These are phyloP conservation scores for Nomada fabriciana DNA, from an alignment of 2,888 invertebrate species.

Conservation along the genomic window DNA sequence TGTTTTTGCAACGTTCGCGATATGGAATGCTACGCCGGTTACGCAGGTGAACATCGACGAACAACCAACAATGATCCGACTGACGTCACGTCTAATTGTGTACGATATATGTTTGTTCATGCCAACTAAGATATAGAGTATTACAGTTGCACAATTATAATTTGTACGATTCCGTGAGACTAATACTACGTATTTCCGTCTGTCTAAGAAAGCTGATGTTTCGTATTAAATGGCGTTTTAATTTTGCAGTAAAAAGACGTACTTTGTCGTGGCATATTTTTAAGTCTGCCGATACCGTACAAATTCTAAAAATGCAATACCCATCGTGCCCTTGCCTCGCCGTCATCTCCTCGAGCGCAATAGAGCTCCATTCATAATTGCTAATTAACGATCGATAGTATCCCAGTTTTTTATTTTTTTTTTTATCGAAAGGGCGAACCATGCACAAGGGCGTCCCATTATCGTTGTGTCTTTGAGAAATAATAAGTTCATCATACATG, in stretches of 20 bases:
- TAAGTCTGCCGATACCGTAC: not conserved
- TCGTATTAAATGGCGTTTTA: not conserved
- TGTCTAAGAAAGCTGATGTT: too few relatives aligned
- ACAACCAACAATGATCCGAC: constrained; percentile 29
- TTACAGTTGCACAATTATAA: constrained; percentile 1
- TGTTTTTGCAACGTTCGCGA: not conserved
- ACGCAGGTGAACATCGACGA: constrained; percentile 49
- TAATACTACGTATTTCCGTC: not conserved
- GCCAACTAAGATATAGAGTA: constrained; percentile 3
- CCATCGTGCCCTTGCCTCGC: not conserved
- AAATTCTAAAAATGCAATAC: not conserved
- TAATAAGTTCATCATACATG: too few relatives aligned
- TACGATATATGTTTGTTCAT: constrained; percentile 30
- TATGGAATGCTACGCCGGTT: constrained; percentile 36
- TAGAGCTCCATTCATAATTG: constrained; percentile 24
- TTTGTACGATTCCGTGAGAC: constrained; percentile 8
- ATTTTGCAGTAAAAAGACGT: not conserved
- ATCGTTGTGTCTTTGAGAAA: not conserved
- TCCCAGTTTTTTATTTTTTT: not conserved
- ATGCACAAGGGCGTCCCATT: constrained; percentile 3
- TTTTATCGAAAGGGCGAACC: constrained; percentile 1
- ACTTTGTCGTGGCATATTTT: not conserved
- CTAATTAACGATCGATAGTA: constrained; percentile 33
- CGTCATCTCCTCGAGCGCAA: not conserved
- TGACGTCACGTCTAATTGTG: constrained; percentile 41